Conservation (phyloP, 2,797 vertebrate genomes). For the Distichodus sexfasciatus region DNA sequence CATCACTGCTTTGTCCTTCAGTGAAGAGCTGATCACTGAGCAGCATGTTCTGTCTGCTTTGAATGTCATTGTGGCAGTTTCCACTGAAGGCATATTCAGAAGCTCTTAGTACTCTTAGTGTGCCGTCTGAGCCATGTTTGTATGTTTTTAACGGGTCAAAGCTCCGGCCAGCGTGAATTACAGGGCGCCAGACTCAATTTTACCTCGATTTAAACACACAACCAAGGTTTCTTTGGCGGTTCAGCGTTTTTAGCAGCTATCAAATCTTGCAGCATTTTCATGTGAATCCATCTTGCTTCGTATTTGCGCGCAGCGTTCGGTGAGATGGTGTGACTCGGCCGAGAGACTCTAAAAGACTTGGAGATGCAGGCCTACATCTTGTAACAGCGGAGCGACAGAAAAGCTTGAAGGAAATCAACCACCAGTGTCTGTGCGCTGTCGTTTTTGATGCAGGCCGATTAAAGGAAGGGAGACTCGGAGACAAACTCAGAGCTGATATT, state of each 20-base stretch:
- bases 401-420: constrained; percentile 14
- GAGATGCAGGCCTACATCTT: background rate
- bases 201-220: background rate
- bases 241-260: background rate
- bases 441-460: background rate
- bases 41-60: background rate
- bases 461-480: background rate
- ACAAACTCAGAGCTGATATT: background rate
- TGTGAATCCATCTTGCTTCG: background rate
- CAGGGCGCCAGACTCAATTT: background rate
- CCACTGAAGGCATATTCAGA: too few species aligned
- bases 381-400: background rate
- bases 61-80: too few species aligned
- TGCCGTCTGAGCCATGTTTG: background rate
- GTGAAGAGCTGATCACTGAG: background rate
- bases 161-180: background rate
- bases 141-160: background rate
- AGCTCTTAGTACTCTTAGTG: background rate
- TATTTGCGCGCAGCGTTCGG: background rate
- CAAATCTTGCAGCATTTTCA: background rate
- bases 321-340: background rate
- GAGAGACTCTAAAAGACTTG: background rate
- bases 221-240: background rate
- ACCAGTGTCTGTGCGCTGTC: constrained; percentile 1
- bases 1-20: background rate